Evolutionary conservation across 2,113 vertebrate genomes (phyloP).

Genomic region (Pomatorhinus ruficollis): DNA sequence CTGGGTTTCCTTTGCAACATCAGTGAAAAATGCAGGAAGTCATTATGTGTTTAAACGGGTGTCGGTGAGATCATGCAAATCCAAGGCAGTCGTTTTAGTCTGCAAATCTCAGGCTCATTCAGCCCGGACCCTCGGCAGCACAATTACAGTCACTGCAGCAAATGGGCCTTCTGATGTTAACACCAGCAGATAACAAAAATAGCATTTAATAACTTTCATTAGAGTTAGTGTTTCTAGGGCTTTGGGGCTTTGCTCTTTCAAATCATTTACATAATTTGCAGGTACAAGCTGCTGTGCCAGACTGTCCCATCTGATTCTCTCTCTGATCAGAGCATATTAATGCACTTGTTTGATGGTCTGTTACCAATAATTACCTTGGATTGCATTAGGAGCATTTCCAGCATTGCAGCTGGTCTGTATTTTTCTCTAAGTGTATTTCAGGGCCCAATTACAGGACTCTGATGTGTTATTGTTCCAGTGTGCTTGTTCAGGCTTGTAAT

Average conservation of each 20-base stretch:
- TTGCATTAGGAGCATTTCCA: slow-evolving; percentile 70
- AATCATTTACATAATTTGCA: slow-evolving; percentile 60
- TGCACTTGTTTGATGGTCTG: slow-evolving; percentile 64
- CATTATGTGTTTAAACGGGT: slow-evolving; percentile 1
- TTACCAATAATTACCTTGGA: slow-evolving; percentile 67
- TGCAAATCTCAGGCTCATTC: slow-evolving; percentile 18
- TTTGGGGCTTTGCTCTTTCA: slow-evolving; percentile 55
- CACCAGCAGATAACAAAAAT: slow-evolving; percentile 47
- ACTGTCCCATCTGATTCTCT: slow-evolving; percentile 58
- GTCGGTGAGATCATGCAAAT: not conserved
- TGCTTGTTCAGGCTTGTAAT: slow-evolving; percentile 41
- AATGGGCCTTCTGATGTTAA: slow-evolving; percentile 44
- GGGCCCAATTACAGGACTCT: slow-evolving; percentile 61
- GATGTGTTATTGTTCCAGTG: slow-evolving; percentile 65
- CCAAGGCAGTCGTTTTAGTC: not conserved
- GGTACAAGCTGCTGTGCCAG: slow-evolving; percentile 63
- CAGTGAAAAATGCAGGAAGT: not conserved
- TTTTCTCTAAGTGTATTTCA: slow-evolving; percentile 55
- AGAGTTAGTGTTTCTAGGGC: slow-evolving; percentile 59
- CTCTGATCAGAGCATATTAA: slow-evolving; percentile 60
- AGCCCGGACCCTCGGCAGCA: not conserved
- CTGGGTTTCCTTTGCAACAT: not conserved
- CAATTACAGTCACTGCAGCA: not conserved
- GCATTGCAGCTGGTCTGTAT: slow-evolving; percentile 63
- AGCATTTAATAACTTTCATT: slow-evolving; percentile 69